These are phyloP conservation scores for Zosterops hypoxanthus DNA, from an alignment of 2,113 vertebrate species.

Conservation along the genomic window DNA sequence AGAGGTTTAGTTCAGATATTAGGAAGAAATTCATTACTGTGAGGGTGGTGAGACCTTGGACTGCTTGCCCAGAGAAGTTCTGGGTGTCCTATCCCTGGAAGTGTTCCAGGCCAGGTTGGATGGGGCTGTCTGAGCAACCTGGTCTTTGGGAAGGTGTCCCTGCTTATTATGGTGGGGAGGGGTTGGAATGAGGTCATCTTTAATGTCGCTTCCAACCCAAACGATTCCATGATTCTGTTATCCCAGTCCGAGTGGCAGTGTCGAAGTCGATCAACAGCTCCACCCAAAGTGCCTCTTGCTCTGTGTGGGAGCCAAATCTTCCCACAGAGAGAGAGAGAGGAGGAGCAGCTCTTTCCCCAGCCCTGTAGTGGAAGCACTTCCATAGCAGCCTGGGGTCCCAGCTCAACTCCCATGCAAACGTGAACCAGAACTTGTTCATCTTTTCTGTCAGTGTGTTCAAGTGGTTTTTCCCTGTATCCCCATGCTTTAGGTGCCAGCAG, in stretches of 20 bases:
- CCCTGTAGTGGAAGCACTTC: background rate
- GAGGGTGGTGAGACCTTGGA: background rate
- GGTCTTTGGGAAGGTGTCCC: background rate
- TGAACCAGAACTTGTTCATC: background rate
- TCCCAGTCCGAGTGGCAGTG: background rate
- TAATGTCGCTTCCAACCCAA: background rate
- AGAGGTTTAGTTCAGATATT: background rate
- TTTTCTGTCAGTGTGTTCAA: background rate
- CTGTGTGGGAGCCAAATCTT: background rate
- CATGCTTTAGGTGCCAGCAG: background rate
- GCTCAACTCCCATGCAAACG: background rate
- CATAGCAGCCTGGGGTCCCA: background rate
- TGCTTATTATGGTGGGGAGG: background rate
- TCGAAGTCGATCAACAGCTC: background rate
- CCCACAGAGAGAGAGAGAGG: accelerated
- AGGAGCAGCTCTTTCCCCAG: background rate
- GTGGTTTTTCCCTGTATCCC: background rate
- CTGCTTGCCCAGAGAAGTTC: background rate
- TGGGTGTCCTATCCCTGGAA: background rate
- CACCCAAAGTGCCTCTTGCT: background rate
- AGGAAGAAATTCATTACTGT: background rate
- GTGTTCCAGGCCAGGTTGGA: background rate
- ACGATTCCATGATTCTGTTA: background rate
- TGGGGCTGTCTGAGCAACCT: background rate
- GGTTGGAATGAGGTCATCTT: background rate